phyloP scores from a whole-genome alignment of 53 echinoderm and acorn worm species.

The Astropecten irregularis region DNA sequence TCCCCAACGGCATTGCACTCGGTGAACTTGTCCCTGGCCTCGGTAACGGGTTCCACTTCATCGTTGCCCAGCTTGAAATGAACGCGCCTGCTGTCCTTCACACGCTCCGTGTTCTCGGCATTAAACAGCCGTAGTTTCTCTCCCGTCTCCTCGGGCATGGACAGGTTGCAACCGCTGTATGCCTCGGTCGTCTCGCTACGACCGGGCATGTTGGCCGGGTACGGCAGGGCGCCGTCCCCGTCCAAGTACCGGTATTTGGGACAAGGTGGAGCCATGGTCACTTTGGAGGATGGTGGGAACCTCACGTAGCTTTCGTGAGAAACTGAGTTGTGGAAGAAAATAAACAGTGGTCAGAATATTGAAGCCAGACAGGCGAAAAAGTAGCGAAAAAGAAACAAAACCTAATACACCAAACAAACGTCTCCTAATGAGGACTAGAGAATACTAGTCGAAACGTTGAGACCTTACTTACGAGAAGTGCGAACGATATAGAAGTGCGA shows the following conservation, averaged over 20 bases:
- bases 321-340: constrained; percentile 57
- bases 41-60: constrained; percentile 44
- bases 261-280: constrained; percentile 42
- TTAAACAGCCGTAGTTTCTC: constrained; percentile 55
- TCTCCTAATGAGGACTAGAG: too few relatives aligned
- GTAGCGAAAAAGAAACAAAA: too few relatives aligned
- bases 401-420: too few relatives aligned
- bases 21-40: constrained; percentile 74
- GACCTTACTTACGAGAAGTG: too few relatives aligned
- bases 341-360: background rate
- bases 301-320: constrained; percentile 79
- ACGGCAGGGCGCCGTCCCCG: constrained; percentile 77
- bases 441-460: too few relatives aligned
- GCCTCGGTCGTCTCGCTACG: constrained; percentile 86
- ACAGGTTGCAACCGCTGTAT: constrained; percentile 53
- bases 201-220: constrained; percentile 66
- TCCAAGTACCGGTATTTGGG: constrained; percentile 87
- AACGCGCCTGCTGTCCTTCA: constrained; percentile 79
- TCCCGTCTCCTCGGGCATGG: constrained; percentile 40
- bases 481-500: too few relatives aligned
- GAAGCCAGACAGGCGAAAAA: background rate
- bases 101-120: constrained; percentile 70
- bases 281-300: constrained; percentile 40
- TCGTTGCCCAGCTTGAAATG: constrained; percentile 93
- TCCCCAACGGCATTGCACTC: constrained; percentile 31